Base-by-base conservation (phyloP, 2,888 invertebrate species). In the Cyclophora punctaria region DNA sequence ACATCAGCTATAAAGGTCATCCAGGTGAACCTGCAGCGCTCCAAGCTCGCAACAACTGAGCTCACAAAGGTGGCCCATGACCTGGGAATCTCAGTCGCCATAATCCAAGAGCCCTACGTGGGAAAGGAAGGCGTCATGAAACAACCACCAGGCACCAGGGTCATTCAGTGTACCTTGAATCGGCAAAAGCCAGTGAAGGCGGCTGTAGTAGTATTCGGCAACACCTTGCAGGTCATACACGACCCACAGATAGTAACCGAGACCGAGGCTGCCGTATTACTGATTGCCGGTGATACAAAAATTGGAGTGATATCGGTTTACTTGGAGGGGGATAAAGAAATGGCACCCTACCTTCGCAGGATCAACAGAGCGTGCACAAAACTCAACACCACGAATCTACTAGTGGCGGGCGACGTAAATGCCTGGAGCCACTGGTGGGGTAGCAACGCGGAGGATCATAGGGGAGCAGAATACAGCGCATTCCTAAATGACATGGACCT, bases 401-500 rank as follows among this genome's bases (percentile, higher is more conserved):
- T 37, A 5, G 4, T 37, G 4, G 37, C 4, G 5, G 37, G 37
- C 5, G 37, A 37, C 5, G 37, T 5, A 4, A 37, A 43, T 2
- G 20, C 20, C 3, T 3, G 7, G 43, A 43, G 43, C 4, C n/a
- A 7, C 4, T 43, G 43, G 43, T 43, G 43, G 43, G 43, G 43
- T 3, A 7, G 43, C 20, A 4, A 3, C 4, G 4, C 7, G 3
- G 58, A 58, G 45, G 35, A 62, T 52, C 34, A 51, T 2, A 51
- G 65, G 4, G 64, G 65, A 2, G 49, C 20, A 3, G 51, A 44
- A 0, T 56, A 52, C 40, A 50, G 5, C 20, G 4, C 49, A 2
- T 58, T 63, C 48, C 56, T 63, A 0, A 43, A 51, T n/a, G 57
- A 58, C 7, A 46, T 45, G 7, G 52, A 60, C 0, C 7, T 59